Evolutionary conservation across 2,888 invertebrate species (phyloP).

Genomic region (Marronus borbonicus): DNA sequence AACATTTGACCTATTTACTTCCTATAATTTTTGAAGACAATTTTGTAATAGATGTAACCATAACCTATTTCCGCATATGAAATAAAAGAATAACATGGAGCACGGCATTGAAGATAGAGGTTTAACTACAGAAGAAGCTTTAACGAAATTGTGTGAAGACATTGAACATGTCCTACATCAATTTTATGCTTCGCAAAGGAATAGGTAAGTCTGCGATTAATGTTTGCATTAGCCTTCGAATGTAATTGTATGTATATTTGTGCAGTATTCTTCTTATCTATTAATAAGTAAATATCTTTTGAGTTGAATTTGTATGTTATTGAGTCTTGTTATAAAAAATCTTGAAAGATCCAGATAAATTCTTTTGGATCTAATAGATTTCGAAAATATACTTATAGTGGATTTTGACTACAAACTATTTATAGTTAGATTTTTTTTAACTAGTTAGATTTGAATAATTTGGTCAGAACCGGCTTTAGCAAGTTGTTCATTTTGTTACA

Average conservation of each 20-base stretch:
- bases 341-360: no score
- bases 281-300: no score
- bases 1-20: no score
- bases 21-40: no score
- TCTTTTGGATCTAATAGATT: no score
- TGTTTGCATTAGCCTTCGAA: not conserved
- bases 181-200: slow-evolving; percentile 74
- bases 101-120: slow-evolving; percentile 68
- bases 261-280: no score
- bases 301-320: no score
- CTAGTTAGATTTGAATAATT: not conserved
- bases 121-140: slow-evolving; percentile 79
- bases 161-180: slow-evolving; percentile 78
- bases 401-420: not conserved
- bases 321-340: no score
- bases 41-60: slow-evolving; percentile 27
- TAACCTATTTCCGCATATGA: slow-evolving; percentile 23
- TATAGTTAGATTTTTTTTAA: not conserved
- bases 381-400: not conserved
- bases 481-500: no score
- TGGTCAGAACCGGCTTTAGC: not conserved
- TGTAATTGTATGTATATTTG: not conserved
- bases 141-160: slow-evolving; percentile 80
- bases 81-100: slow-evolving; percentile 58
- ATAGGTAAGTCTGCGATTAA: slow-evolving; percentile 66